Evolutionary conservation across 2,797 vertebrate genomes (phyloP).

Genomic region (Furcifer pardalis): DNA sequence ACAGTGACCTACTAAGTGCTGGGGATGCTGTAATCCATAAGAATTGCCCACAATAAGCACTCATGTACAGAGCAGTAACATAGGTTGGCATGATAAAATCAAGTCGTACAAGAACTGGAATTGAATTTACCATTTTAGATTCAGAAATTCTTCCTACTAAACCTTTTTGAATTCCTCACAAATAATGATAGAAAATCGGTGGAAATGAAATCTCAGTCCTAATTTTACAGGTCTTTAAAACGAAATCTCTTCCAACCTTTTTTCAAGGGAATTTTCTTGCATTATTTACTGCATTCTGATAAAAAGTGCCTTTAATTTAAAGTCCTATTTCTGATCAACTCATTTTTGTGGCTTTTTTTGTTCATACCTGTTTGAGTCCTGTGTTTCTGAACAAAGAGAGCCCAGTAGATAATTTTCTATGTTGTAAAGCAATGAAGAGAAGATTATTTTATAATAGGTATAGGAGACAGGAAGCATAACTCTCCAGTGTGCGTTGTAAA

Average conservation of each 20-base stretch:
- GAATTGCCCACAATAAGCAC: not conserved
- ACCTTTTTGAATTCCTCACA: not conserved
- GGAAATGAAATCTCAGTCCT: not conserved
- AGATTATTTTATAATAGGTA: conserved; percentile 19
- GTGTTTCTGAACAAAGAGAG: not conserved
- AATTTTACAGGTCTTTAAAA: not conserved
- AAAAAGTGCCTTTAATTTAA: not conserved
- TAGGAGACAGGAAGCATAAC: not conserved
- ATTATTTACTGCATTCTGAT: not conserved
- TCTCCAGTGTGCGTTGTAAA: rapidly evolving
- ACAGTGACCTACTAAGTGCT: not conserved
- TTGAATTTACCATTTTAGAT: not conserved
- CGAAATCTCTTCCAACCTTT: not conserved
- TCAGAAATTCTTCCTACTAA: not conserved
- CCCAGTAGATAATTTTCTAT: not conserved
- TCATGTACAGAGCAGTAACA: not conserved
- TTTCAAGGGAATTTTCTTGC: not conserved
- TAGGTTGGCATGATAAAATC: not conserved
- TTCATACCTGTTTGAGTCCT: not conserved
- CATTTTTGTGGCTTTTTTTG: not conserved
- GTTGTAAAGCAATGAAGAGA: not conserved
- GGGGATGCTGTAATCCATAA: conserved; percentile 1
- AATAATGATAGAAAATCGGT: not conserved
- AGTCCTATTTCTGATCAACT: not conserved
- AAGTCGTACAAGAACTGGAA: not conserved